Evolutionary conservation across 2,113 vertebrate genomes (phyloP).

Genomic region (Clinocottus analis): DNA sequence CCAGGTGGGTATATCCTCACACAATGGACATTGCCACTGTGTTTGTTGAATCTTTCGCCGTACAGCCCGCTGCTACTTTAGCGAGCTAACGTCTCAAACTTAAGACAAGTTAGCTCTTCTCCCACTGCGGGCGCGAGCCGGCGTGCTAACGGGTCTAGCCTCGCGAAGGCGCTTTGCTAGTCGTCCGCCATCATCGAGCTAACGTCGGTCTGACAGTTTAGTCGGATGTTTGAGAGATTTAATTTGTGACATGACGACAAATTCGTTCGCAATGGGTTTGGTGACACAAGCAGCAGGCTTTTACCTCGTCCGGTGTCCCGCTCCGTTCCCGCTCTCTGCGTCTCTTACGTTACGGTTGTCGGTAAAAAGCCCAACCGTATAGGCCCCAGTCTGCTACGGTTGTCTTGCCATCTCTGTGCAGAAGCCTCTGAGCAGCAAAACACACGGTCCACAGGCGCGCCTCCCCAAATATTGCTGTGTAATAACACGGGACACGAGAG

Average conservation of each 20-base stretch:
- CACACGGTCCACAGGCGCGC: slow-evolving; percentile 62
- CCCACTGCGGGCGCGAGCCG: slow-evolving; percentile 35
- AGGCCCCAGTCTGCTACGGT: slow-evolving; percentile 67
- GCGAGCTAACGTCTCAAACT: slow-evolving; percentile 47
- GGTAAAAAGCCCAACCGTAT: slow-evolving; percentile 43
- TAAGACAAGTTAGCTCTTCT: slow-evolving; percentile 44
- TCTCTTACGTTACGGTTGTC: slow-evolving; percentile 37
- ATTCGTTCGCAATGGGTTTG: not conserved
- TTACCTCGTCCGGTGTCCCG: slow-evolving; percentile 60
- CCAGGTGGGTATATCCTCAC: not conserved
- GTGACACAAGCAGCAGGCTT: not conserved
- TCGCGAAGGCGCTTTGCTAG: slow-evolving; percentile 47
- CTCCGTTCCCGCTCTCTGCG: slow-evolving; percentile 32
- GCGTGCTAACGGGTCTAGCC: slow-evolving; percentile 33
- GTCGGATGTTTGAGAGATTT: not conserved
- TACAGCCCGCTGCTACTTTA: slow-evolving; percentile 5
- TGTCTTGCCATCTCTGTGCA: slow-evolving; percentile 68
- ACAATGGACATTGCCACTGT: not conserved
- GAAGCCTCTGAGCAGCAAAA: slow-evolving; percentile 41
- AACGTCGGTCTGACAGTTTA: slow-evolving; percentile 25
- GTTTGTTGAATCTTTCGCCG: not conserved
- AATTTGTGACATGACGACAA: not conserved
- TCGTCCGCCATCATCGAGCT: slow-evolving; percentile 52
- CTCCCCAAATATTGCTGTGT: slow-evolving; percentile 67
- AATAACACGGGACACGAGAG: slow-evolving; percentile 54